These are phyloP conservation scores for Nannobrachium achirus DNA, from an alignment of 2,113 vertebrate genomes.

Conservation along the genomic window DNA sequence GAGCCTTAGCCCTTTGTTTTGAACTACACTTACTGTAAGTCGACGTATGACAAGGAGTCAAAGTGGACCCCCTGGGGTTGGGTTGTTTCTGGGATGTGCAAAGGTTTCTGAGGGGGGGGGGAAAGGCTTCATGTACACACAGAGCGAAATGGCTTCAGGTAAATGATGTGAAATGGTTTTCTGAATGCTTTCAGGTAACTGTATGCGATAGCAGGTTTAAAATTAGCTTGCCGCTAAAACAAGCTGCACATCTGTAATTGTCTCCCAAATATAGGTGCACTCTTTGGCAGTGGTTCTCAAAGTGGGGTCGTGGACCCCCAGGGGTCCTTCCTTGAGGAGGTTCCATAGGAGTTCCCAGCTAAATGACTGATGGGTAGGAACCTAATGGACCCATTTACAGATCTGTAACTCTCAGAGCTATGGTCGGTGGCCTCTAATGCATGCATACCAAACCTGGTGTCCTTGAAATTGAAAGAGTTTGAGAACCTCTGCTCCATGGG, in stretches of 20 bases:
- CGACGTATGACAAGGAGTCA: conserved; percentile 58
- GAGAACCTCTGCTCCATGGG: background rate
- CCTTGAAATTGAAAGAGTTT: no score
- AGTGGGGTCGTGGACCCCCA: no score
- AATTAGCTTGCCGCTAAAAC: conserved; percentile 48
- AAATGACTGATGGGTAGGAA: no score
- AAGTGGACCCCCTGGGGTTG: conserved; percentile 64
- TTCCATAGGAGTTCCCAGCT: no score
- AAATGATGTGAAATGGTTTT: background rate
- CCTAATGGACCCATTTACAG: no score
- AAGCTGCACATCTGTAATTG: conserved; percentile 56
- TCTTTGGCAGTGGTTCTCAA: conserved; percentile 11
- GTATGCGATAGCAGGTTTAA: conserved; percentile 68
- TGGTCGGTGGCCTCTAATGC: no score
- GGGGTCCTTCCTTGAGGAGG: no score
- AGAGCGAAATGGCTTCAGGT: conserved; percentile 43
- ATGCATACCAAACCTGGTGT: no score
- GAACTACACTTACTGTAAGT: conserved; percentile 18
- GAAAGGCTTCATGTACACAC: conserved; percentile 38
- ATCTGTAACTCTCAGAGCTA: no score
- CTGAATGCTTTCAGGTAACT: conserved; percentile 12
- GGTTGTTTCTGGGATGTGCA: conserved; percentile 73
- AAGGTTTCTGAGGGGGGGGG: conserved; percentile 59
- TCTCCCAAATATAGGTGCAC: conserved; percentile 49
- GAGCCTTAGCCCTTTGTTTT: conserved; percentile 7